Conservation (phyloP, 2,113 vertebrate species). For the Jacana jacana region DNA sequence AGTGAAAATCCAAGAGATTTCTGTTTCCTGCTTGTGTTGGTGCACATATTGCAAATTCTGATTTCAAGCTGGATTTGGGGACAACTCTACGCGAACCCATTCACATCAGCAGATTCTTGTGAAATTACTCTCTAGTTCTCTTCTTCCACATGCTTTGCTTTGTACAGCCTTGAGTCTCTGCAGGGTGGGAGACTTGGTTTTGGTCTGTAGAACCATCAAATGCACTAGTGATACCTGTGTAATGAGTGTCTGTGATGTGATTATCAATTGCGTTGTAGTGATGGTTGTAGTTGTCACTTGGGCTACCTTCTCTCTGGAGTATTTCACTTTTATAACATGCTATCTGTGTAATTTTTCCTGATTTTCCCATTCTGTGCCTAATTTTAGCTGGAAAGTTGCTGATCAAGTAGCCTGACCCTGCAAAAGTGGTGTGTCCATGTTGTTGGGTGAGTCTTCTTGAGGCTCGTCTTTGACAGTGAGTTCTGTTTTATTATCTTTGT, state of each 20-base stretch:
- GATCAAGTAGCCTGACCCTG: background rate
- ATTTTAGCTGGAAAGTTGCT: background rate
- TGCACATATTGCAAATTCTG: background rate
- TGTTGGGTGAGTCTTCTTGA: background rate
- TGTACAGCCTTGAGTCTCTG: background rate
- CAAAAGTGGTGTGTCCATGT: background rate
- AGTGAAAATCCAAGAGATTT: background rate
- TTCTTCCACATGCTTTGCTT: background rate
- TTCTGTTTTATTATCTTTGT: background rate
- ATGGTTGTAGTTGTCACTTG: background rate
- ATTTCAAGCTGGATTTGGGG: background rate
- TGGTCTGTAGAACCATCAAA: background rate
- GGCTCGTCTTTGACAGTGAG: rapidly evolving
- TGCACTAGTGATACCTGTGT: background rate
- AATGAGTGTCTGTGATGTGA: too few relatives aligned
- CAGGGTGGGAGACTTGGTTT: background rate
- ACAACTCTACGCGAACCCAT: background rate
- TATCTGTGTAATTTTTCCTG: background rate
- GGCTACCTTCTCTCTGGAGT: background rate
- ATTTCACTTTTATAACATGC: background rate
- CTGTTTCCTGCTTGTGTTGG: background rate
- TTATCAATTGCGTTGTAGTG: background rate
- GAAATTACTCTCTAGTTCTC: background rate
- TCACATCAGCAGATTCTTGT: background rate
- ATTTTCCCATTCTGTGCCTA: background rate